Evolutionary conservation across 2,888 invertebrate genomes (phyloP), one percentile per base, ranked within the genome.

Genomic region (Acronicta leporina): DNA sequence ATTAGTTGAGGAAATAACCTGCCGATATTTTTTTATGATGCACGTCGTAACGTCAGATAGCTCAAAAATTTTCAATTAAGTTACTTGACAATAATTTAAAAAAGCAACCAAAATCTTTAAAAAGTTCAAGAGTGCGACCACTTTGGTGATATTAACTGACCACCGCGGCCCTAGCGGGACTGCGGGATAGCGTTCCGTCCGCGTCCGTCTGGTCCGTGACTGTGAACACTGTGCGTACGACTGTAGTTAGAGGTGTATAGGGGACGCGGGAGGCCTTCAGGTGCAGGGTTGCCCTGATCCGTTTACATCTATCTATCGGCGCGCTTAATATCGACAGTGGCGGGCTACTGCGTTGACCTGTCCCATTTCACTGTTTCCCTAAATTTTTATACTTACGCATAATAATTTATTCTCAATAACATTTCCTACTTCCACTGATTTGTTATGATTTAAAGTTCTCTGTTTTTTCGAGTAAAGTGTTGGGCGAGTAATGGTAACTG

Each of bases 271-370:
- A 7, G 43, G 33, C 48, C 57, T 51, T 16, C 25, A 51, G 47
- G 30, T 20, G 27, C 50, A 47, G 57, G 57, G 40, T 40, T 43
- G 45, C 64, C 27, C 14, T 46, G 44, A 56, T 62, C 48, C 42
- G 42, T 62, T 67, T 66, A 55, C 8, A 45, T 38, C 7, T 16
- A 8, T 53, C n/a, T 13, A 45, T 35, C 25, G 25, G 11, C 8
- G n/a, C 35, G 27, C 33, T 44, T 50, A 41, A 27, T 30, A 52
- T 27, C 11, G 9, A n/a, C 38, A 11, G 33, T 11, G 11, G 5
- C 33, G 33, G 30, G 30, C 30, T 5, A 5, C 10, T 30, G 30
- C n/a, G n/a, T n/a, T n/a, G n/a, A n/a, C n/a, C n/a, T n/a, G n/a
- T n/a, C n/a, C n/a, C n/a, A n/a, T n/a, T n/a, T n/a, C n/a, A n/a